These are phyloP conservation scores for Acleris emargana DNA, from an alignment of 2,888 invertebrate genomes.

Conservation along the genomic window DNA sequence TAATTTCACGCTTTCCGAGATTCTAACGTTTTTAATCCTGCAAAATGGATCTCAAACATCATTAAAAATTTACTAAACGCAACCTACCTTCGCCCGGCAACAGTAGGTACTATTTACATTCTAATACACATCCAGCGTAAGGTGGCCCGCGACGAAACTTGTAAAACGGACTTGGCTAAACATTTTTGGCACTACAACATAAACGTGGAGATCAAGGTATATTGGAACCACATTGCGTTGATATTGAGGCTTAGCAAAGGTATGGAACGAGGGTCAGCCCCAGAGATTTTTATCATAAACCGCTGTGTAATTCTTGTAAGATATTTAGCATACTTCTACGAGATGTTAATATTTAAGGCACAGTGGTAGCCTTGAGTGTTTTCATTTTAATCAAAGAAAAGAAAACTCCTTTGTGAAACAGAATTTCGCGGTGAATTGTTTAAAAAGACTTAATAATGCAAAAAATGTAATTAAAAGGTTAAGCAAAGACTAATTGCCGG, in stretches of 20 bases:
- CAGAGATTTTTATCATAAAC: slow-evolving; percentile 12
- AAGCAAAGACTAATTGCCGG: neutral
- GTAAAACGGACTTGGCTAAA: neutral
- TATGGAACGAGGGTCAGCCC: slow-evolving; percentile 18
- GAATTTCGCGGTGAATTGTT: neutral
- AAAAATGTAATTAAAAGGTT: slow-evolving; percentile 9
- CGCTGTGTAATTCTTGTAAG: slow-evolving; percentile 13
- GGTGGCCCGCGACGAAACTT: slow-evolving; percentile 7
- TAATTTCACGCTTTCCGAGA: slow-evolving; percentile 13
- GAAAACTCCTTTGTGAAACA: slow-evolving; percentile 1
- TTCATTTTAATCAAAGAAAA: slow-evolving; percentile 1
- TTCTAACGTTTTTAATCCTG: slow-evolving; percentile 27
- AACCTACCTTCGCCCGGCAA: slow-evolving; percentile 8
- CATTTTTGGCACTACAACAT: neutral
- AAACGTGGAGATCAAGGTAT: slow-evolving; percentile 11
- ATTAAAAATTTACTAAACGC: slow-evolving; percentile 29
- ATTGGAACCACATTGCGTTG: slow-evolving; percentile 12
- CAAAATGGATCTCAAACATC: slow-evolving; percentile 27
- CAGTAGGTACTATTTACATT: slow-evolving; percentile 15
- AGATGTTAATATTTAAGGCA: slow-evolving; percentile 14
- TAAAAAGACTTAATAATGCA: neutral
- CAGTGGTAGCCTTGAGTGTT: neutral
- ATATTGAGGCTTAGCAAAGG: slow-evolving; percentile 12
- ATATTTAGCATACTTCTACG: slow-evolving; percentile 2
- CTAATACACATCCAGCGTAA: slow-evolving; percentile 12